Conservation (phyloP, 2,888 invertebrate species). For the Drosophila lacicola region DNA sequence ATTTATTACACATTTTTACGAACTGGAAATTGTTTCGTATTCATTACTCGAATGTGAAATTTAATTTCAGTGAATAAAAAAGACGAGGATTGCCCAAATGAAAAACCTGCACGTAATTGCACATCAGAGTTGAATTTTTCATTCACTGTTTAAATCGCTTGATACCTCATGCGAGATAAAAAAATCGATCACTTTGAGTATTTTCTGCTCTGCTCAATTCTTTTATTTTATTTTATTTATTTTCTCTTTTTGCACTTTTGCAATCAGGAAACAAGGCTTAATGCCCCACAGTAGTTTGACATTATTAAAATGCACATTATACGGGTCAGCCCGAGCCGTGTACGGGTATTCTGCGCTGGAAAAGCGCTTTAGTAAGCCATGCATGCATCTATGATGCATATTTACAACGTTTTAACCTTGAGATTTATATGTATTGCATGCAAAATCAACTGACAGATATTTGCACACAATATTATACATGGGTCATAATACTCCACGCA, state of each 20-base stretch:
- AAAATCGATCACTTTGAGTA: constrained; percentile 45
- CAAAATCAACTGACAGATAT: constrained; percentile 55
- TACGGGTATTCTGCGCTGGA: constrained; percentile 14
- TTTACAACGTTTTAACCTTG: constrained; percentile 73
- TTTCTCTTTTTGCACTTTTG: constrained; percentile 13
- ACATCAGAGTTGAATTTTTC: constrained; percentile 2
- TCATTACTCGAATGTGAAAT: neutral
- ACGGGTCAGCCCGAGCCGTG: constrained; percentile 37
- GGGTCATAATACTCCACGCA: constrained; percentile 26
- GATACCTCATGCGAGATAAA: neutral
- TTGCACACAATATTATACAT: constrained; percentile 30
- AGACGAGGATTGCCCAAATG: neutral
- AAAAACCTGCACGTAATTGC: constrained; percentile 6
- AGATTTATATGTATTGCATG: constrained; percentile 60
- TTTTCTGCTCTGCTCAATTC: neutral
- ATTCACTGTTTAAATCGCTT: constrained; percentile 6
- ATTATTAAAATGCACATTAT: constrained; percentile 64
- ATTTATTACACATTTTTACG: neutral
- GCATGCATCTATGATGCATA: constrained; percentile 59
- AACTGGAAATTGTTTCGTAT: neutral
- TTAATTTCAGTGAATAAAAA: neutral
- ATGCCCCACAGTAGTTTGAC: constrained; percentile 55
- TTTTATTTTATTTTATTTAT: neutral
- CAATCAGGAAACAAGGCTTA: constrained; percentile 49
- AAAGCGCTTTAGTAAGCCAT: constrained; percentile 55